Evolutionary conservation across 2,113 vertebrate species (phyloP).

Genomic region (Phyllostomus discolor): DNA sequence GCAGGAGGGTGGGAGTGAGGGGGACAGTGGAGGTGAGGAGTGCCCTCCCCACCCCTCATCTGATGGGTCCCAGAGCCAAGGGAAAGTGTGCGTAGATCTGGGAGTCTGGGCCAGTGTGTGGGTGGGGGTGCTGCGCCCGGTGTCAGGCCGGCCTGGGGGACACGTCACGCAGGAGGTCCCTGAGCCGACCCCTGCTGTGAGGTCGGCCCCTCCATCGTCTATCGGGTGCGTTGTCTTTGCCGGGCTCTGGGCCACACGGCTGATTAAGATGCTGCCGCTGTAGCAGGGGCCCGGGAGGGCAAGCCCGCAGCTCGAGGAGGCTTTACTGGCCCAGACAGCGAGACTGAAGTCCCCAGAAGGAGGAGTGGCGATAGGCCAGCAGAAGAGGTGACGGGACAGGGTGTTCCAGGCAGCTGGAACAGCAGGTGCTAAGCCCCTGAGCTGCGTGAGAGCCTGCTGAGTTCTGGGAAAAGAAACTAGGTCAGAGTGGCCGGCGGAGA

Average conservation of each 20-base stretch:
- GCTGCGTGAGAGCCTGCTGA: neutral
- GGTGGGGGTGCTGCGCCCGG: neutral
- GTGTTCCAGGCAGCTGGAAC: neutral
- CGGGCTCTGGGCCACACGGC: neutral
- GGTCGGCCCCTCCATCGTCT: neutral
- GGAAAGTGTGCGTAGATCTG: neutral
- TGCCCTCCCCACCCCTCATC: no score
- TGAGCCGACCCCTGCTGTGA: neutral
- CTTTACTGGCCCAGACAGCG: neutral
- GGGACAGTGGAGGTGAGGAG: rapidly evolving
- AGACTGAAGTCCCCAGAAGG: neutral
- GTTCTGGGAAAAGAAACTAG: slow-evolving; percentile 6
- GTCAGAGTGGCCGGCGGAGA: neutral
- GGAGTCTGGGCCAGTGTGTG: neutral
- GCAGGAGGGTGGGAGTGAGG: no score
- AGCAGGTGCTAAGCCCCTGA: neutral
- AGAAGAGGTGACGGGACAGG: neutral
- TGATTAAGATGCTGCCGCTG: neutral
- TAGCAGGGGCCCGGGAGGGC: neutral
- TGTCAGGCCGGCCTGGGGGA: neutral
- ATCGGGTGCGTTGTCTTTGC: no score
- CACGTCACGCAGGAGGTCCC: rapidly evolving
- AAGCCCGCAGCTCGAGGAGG: rapidly evolving
- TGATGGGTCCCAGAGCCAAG: neutral
- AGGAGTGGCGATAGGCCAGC: neutral